Evolutionary conservation across 2,888 invertebrate species (phyloP), one percentile per base, ranked within the genome.

Genomic region (Cenopis cana): DNA sequence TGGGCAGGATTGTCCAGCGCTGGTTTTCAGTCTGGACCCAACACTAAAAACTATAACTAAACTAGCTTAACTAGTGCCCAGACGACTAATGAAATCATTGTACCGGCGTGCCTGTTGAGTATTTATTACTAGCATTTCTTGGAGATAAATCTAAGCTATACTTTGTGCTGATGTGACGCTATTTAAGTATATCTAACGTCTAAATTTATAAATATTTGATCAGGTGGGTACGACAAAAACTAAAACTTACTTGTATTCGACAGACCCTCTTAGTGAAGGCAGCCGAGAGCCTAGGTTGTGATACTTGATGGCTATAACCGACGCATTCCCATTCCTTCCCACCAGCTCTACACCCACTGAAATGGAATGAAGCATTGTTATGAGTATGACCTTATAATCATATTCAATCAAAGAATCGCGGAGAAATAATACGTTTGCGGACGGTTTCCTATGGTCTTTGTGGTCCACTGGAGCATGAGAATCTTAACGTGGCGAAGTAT

Each of bases 261-360:
- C 94, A 67, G 89, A 89, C 74, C 95, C 93, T 64, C 95, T 94
- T 68, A 95, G 86, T 0, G 93, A 94, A 0, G 96, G 96, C 73
- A 96, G 87, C 77, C 95, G 95, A 5, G 93, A 89, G 9, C 95
- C 94, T 70, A 96, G 85, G 78, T 95, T 95, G 77, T 94, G 94
- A 82, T 96, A 96, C 75, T 95, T 91, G 9, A 95, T 93, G 20
- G 95, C 94, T 11, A 94, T 92, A 0, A 92, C 85, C 0, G 91
- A 85, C 4, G 85, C 84, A 46, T 90, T 90, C 2, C 84, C 85
- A n/a, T 78, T 82, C 52, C 83, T 82, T 0, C 83, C 84, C 1
- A 82, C 72, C n/a, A 93, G 75, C 66, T 93, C 92, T 9, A 91
- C 88, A 0, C 88, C 89, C 20, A 83, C 87, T 5, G 54, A 38